These are phyloP conservation scores for Denticeps clupeoides DNA, from an alignment of 2,797 vertebrate genomes.

Conservation along the genomic window DNA sequence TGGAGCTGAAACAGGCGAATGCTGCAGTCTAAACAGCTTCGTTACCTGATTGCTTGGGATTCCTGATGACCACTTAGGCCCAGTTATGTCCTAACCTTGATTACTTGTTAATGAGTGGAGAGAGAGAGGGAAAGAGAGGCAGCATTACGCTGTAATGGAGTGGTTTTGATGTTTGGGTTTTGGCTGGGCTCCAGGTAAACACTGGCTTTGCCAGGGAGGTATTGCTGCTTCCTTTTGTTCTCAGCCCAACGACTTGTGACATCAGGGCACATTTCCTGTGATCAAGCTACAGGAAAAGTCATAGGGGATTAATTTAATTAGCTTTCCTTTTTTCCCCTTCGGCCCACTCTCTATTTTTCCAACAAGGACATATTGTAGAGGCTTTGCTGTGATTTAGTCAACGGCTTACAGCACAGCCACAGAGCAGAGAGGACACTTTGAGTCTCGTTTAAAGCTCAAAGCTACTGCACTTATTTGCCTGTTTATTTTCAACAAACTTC, in stretches of 20 bases:
- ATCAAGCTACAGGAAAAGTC: slow-evolving; percentile 14
- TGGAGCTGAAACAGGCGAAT: neutral
- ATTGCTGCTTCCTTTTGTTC: slow-evolving; percentile 23
- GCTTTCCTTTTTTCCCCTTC: neutral
- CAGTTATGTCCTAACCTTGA: slow-evolving; percentile 24
- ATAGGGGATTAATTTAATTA: slow-evolving; percentile 21
- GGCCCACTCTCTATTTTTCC: too few relatives aligned
- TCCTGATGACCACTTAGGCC: slow-evolving; percentile 12
- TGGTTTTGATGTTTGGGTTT: slow-evolving; percentile 15
- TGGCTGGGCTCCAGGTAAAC: slow-evolving; percentile 22
- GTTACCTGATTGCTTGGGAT: slow-evolving; percentile 22
- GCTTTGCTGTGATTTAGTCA: too few relatives aligned
- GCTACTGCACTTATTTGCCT: too few relatives aligned
- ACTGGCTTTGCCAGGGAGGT: slow-evolving; percentile 18
- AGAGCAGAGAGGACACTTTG: too few relatives aligned
- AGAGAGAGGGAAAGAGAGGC: slow-evolving; percentile 25
- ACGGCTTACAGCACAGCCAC: too few relatives aligned
- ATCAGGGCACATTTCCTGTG: slow-evolving; percentile 18
- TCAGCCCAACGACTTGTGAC: slow-evolving; percentile 19
- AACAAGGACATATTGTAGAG: neutral
- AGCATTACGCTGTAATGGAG: slow-evolving; percentile 23
- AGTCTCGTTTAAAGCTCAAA: too few relatives aligned
- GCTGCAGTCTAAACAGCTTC: slow-evolving; percentile 9
- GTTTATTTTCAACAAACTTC: too few relatives aligned
- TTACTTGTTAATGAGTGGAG: slow-evolving; percentile 31